phyloP scores from a whole-genome alignment of 2,113 vertebrate genomes.

The Girardinichthys multiradiatus region DNA sequence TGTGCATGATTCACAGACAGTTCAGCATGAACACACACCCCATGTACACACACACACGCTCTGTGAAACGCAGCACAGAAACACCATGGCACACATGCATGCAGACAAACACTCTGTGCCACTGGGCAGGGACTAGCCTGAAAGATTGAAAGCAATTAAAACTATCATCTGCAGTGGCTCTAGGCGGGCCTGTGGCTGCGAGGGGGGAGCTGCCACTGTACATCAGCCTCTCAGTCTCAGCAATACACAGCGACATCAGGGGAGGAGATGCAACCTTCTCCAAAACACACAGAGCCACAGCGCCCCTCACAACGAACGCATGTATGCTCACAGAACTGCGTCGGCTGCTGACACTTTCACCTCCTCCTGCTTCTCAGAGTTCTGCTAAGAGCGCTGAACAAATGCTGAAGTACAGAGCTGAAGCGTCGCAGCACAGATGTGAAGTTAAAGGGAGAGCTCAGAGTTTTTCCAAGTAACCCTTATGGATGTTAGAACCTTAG shows the following conservation, averaged over 20 bases:
- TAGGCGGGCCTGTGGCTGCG: conserved; percentile 83
- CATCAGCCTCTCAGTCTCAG: conserved; percentile 81
- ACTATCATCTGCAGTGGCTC: conserved; percentile 89
- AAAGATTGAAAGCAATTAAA: conserved; percentile 90
- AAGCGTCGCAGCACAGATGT: background rate
- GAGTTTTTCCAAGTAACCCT: too few relatives aligned
- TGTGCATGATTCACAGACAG: conserved; percentile 56
- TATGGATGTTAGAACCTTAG: too few relatives aligned
- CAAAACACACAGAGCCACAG: conserved; percentile 48
- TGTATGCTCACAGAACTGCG: conserved; percentile 27
- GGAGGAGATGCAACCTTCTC: conserved; percentile 59
- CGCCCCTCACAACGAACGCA: conserved; percentile 27
- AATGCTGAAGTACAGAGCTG: background rate
- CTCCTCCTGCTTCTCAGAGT: conserved; percentile 23
- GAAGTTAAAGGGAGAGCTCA: background rate
- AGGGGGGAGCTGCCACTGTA: conserved; percentile 82
- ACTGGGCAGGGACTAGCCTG: conserved; percentile 85
- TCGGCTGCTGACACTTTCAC: conserved; percentile 48
- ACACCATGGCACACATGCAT: conserved; percentile 33
- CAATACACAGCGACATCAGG: conserved; percentile 75
- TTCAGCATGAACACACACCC: conserved; percentile 29
- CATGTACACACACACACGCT: conserved; percentile 11
- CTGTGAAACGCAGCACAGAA: conserved; percentile 4
- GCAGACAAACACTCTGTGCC: conserved; percentile 74
- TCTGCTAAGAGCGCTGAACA: conserved; percentile 11